phyloP scores from a whole-genome alignment of 64 coral and sea anemone species.

The Stylophora pistillata region DNA sequence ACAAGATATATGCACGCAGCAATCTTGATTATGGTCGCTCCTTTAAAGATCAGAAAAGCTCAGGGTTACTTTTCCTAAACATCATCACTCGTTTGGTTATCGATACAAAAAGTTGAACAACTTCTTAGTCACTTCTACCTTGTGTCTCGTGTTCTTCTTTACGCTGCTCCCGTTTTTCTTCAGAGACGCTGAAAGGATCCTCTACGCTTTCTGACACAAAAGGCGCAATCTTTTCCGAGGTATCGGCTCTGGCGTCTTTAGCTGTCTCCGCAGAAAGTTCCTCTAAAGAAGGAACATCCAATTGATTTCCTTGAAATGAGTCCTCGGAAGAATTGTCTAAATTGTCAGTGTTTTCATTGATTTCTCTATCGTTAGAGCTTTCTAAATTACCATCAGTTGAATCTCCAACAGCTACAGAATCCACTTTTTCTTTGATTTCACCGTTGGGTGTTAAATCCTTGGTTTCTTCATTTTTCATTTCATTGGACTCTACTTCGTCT shows the following conservation, averaged over 20 bases:
- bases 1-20: background rate
- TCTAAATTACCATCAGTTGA: slow-evolving; percentile 2
- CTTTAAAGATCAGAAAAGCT: too few species aligned
- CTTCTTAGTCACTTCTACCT: slow-evolving; percentile 1
- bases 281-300: slow-evolving; percentile 35
- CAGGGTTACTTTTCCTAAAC: too few species aligned
- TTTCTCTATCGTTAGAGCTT: background rate
- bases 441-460: background rate
- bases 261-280: slow-evolving; percentile 19
- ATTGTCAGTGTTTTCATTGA: slow-evolving; percentile 1
- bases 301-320: background rate
- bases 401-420: background rate
- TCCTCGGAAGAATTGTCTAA: slow-evolving; percentile 5
- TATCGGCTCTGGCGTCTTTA: slow-evolving; percentile 4
- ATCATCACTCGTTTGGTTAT: too few species aligned
- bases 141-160: background rate
- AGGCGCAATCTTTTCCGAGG: background rate
- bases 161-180: background rate
- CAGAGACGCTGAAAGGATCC: background rate
- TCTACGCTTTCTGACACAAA: slow-evolving; percentile 1
- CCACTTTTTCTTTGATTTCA: background rate
- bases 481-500: slow-evolving; percentile 1
- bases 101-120: background rate
- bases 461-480: background rate
- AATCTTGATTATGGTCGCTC: background rate